Base-by-base conservation (phyloP, 1,140 invertebrate genomes). In the Neomicropteryx cornuta region DNA sequence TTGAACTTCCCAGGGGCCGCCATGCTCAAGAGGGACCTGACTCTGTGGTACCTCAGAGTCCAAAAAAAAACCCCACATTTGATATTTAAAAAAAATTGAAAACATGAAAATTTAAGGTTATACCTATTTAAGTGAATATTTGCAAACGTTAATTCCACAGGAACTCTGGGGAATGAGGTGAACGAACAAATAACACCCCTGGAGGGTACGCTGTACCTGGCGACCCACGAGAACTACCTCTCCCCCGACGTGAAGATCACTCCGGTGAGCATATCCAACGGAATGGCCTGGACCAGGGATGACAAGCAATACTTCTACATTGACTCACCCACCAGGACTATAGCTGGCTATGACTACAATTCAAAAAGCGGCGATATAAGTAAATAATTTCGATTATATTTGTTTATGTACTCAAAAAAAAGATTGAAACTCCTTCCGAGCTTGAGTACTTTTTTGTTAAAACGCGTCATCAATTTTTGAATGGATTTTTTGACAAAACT, bases 241-340 rank as follows among this genome's bases (percentile, higher is more conserved):
- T 44, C 56, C 17, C 61, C 61, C 0, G 46, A 47, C 16, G 50
- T 47, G 1, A 56, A 57, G 38, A 53, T 67, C 5, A 47, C 51
- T 2, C 63, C 64, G 0, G 62, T 67, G 18, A 54, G 57, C 10
- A 76, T 89, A 18, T 86, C 84, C 14, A 94, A 93, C 52, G 89
- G 89, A 2, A 57, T 93, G 5, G 77, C 78, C 1, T 93, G 88
- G 88, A 81, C 76, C 30, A 51, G 62, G 2, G 77, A 82, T 46
- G 75, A 78, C 44, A 74, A 75, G 22, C 79, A 74, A 43, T 77
- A 87, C 65, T 87, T 82, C 55, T 87, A 84, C 53, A 83, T 87
- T 6, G 85, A 89, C 52, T 74, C 82, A 3, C 68, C 73, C 1
- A 79, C 79, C 0, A 60, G 61, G 28, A 73, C 77, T 50, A 69